These are phyloP conservation scores for Rhabdomys dilectus DNA, from an alignment of 2,113 vertebrate species.

Conservation along the genomic window DNA sequence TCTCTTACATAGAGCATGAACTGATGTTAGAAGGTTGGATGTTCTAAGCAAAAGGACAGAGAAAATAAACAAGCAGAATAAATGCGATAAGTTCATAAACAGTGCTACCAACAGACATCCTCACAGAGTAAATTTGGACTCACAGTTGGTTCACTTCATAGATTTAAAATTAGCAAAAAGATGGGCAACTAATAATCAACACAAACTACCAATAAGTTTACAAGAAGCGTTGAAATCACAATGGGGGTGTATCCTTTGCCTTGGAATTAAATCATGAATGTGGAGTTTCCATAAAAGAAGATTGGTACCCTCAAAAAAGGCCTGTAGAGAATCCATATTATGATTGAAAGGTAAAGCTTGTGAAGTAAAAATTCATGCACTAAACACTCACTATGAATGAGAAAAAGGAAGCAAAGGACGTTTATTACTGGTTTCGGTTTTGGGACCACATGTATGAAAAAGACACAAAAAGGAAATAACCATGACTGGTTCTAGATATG, in stretches of 20 bases:
- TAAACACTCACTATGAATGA: not conserved
- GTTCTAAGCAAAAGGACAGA: not conserved
- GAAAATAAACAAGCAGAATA: not conserved
- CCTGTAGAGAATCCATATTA: not conserved
- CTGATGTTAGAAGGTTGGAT: not conserved
- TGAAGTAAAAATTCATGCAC: not conserved
- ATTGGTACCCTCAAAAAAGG: not conserved
- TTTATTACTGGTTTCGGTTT: not conserved
- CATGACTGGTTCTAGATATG: not conserved
- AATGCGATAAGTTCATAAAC: not conserved
- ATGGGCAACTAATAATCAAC: not conserved
- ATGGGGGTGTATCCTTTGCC: no score
- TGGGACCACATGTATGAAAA: not conserved
- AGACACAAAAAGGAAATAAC: not conserved
- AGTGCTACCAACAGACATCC: not conserved
- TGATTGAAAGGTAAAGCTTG: not conserved
- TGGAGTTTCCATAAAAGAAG: not conserved
- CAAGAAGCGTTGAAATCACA: not conserved
- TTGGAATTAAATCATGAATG: not conserved
- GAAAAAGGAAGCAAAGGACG: not conserved
- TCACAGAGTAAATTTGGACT: not conserved
- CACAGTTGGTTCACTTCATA: not conserved
- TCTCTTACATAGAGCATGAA: not conserved
- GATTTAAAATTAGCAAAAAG: not conserved
- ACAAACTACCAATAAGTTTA: not conserved